Percentiles rank a stretch among this genome's conserved stretches.
phyloP scores from a whole-genome alignment of 2,888 invertebrate genomes.

The Noctuana brunneofusca region DNA sequence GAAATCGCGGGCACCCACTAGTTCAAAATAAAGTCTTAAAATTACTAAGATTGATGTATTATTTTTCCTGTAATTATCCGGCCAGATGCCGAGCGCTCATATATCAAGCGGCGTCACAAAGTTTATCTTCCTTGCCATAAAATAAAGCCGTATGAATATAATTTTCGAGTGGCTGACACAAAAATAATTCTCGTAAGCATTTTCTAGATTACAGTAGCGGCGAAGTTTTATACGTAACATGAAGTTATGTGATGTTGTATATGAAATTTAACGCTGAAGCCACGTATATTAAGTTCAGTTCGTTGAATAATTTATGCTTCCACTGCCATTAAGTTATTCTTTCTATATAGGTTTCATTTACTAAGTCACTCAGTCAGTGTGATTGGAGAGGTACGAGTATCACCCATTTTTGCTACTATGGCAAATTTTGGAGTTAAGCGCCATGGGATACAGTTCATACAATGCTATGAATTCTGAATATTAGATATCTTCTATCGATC shows the following conservation, averaged over 20 bases:
- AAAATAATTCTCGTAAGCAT: constrained; percentile 21
- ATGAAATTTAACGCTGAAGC: neutral
- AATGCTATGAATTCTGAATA: too few species aligned
- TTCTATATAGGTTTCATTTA: too few species aligned
- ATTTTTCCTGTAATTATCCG: constrained; percentile 11
- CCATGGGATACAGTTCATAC: too few species aligned
- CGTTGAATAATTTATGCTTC: too few species aligned
- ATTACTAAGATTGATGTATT: constrained; percentile 12
- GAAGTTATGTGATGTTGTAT: neutral
- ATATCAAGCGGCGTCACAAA: constrained; percentile 25
- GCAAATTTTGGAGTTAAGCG: too few species aligned
- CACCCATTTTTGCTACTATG: too few species aligned
- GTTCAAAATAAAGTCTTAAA: neutral
- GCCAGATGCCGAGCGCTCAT: constrained; percentile 15
- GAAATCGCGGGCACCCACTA: too few species aligned
- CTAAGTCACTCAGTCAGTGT: too few species aligned
- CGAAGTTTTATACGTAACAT: neutral
- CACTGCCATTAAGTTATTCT: too few species aligned
- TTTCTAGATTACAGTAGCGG: constrained; percentile 16
- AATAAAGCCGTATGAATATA: constrained; percentile 24
- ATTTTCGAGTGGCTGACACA: constrained; percentile 16
- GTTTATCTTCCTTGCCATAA: constrained; percentile 26
- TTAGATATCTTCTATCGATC: too few species aligned
- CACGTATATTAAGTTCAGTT: too few species aligned
- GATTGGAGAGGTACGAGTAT: too few species aligned